Evolutionary conservation across 2,888 invertebrate species (phyloP).

Genomic region (Caprella mutica): DNA sequence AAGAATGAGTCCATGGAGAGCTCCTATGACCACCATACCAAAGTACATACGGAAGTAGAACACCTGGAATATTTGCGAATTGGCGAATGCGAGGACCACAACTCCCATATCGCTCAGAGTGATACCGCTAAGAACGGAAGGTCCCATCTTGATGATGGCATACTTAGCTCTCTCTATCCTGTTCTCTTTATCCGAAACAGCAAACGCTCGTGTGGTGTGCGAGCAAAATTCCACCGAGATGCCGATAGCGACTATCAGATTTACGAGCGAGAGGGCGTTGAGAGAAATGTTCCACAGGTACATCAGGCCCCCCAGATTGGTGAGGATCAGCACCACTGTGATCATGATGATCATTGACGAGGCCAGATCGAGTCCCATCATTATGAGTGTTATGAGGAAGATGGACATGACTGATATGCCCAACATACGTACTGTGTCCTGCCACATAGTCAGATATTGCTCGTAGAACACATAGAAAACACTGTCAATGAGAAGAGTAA

Average conservation of each 20-base stretch:
- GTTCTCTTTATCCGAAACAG: slow-evolving; percentile 59
- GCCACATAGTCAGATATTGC: slow-evolving; percentile 81
- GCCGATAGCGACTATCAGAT: slow-evolving; percentile 92
- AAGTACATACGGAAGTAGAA: slow-evolving; percentile 91
- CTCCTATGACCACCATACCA: slow-evolving; percentile 92
- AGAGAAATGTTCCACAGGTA: slow-evolving; percentile 76
- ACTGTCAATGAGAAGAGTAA: slow-evolving; percentile 49
- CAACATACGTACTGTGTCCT: slow-evolving; percentile 71
- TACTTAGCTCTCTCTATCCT: slow-evolving; percentile 67
- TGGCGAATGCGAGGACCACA: slow-evolving; percentile 88
- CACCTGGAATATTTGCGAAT: slow-evolving; percentile 87
- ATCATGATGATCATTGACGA: slow-evolving; percentile 62
- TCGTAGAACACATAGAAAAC: slow-evolving; percentile 91
- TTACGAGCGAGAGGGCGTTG: slow-evolving; percentile 91
- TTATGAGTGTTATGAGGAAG: slow-evolving; percentile 77
- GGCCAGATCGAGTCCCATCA: slow-evolving; percentile 79
- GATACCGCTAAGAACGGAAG: slow-evolving; percentile 92
- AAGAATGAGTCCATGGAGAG: slow-evolving; percentile 92
- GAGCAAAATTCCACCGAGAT: slow-evolving; percentile 99
- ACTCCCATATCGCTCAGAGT: slow-evolving; percentile 96
- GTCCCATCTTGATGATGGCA: slow-evolving; percentile 80
- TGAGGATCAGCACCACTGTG: slow-evolving; percentile 63
- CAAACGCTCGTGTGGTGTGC: slow-evolving; percentile 87
- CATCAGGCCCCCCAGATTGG: slow-evolving; percentile 83
- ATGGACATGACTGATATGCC: slow-evolving; percentile 79